These are phyloP conservation scores for Apomyelois bistriatella DNA, from an alignment of 2,888 invertebrate species.

Conservation along the genomic window DNA sequence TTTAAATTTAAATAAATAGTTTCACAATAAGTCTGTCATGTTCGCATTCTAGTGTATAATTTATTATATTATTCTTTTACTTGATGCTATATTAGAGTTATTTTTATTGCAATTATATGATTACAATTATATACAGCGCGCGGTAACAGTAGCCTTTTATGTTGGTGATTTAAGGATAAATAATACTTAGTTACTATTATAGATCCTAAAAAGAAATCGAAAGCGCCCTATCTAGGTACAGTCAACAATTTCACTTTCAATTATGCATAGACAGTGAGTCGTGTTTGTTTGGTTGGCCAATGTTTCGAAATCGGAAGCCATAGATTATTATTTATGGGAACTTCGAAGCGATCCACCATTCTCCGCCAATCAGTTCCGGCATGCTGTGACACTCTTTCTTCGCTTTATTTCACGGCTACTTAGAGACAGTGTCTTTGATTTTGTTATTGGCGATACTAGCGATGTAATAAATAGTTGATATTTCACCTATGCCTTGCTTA, in stretches of 20 bases:
- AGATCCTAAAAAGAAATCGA: constrained; percentile 15
- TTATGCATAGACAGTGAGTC: constrained; percentile 12
- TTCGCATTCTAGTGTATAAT: no score
- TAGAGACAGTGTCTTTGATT: neutral
- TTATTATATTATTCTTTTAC: no score
- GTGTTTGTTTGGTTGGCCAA: constrained; percentile 1
- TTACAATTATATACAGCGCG: no score
- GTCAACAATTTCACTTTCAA: constrained; percentile 26
- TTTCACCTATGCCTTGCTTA: no score
- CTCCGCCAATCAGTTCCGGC: constrained; percentile 40
- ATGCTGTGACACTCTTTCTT: constrained; percentile 4
- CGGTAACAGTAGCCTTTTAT: no score
- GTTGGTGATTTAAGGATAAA: no score
- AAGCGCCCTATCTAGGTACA: constrained; percentile 2
- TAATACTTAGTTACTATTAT: neutral
- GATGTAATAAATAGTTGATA: no score
- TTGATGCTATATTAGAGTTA: no score
- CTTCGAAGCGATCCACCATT: constrained; percentile 20
- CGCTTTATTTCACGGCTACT: constrained; percentile 3
- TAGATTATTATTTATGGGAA: constrained; percentile 24
- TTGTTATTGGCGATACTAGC: neutral
- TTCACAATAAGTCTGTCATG: no score
- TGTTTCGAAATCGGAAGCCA: constrained; percentile 12
- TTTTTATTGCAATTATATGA: no score
- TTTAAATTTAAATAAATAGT: no score